Base-by-base conservation (phyloP, 2,113 vertebrate genomes). In the Pteruthius melanotis region DNA sequence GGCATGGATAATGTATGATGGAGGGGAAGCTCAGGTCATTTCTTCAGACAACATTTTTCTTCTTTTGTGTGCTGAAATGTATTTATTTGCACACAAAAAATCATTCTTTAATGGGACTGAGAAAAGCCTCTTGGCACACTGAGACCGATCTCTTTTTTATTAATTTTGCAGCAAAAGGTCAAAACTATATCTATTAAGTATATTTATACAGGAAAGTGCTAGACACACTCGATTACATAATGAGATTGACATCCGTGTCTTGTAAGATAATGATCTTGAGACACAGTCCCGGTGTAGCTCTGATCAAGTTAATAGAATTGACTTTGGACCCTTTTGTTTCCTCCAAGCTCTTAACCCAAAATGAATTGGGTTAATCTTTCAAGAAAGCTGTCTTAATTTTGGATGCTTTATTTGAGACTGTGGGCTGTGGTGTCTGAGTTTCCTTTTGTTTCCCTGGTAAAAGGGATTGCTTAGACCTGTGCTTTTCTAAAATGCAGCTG, bases 171-270 rank as follows among this genome's bases (percentile, higher is more conserved):
- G 80, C 24, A 91, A 92, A 97, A 95, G 91, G 83, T 95, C 91
- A 97, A 95, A 95, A 95, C 76, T 81, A 95, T 93, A 87, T 94
- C 83, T 95, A 92, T 95, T 94, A 96, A 93, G 80, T 95, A 71
- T 94, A 95, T 96, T 94, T 97, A 90, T 87, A 93, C 52, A 94
- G 59, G 72, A 78, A 91, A 92, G 64, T 74, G 83, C 52, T 90
- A 90, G 86, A 59, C 89, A 92, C 60, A 81, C 47, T 93, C 0
- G 14, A 68, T 93, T 93, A 78, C 64, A 92, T 89, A 96, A 94
- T 94, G 89, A 95, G 86, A 95, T 89, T 93, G 94, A 93, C 86
- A 92, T 92, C 60, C n/a, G 17, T 95, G 94, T 92, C 83, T 83
- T 89, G 93, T 93, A 89, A 93, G 52, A 92, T 71, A 94, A 96